Conservation (phyloP, 2,888 invertebrate genomes). For the Eristalis intricaria region DNA sequence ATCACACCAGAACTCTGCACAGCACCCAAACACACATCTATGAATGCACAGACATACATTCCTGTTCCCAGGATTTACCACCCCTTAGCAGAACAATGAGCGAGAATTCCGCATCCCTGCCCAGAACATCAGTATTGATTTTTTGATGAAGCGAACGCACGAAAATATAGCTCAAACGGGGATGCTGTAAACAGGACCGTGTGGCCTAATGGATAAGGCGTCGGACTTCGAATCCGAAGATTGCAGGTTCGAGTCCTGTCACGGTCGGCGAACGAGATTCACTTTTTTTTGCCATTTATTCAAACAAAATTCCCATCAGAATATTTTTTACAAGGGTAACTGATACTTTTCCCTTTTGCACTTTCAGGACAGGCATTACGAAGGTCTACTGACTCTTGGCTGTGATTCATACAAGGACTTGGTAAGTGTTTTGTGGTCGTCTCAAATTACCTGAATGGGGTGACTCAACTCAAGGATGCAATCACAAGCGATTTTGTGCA, state of each 20-base stretch:
- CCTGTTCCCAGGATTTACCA: neutral
- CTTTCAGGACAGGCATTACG: constrained; percentile 57
- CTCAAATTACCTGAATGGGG: neutral
- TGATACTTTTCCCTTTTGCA: constrained; percentile 1
- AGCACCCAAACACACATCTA: neutral
- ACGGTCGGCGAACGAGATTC: constrained; percentile 47
- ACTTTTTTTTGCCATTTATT: constrained; percentile 5
- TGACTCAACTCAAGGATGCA: constrained; percentile 3
- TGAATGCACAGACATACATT: neutral
- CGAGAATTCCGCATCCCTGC: neutral
- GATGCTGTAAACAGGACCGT: constrained; percentile 69
- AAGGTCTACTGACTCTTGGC: constrained; percentile 41
- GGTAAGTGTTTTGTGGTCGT: constrained; percentile 41
- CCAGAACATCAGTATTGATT: constrained; percentile 49
- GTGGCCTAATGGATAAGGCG: constrained; percentile 73
- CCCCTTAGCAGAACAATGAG: neutral
- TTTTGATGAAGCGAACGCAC: constrained; percentile 26
- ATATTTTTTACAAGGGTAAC: neutral
- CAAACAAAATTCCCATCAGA: neutral
- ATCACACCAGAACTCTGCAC: too few species aligned
- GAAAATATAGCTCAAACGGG: constrained; percentile 13
- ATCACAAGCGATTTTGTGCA: neutral
- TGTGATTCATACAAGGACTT: constrained; percentile 56
- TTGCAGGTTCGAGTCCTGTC: constrained; percentile 73
- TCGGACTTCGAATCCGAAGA: constrained; percentile 73